Evolutionary conservation across 2,888 invertebrate species (phyloP).

Genomic region (Lypha dubia): DNA sequence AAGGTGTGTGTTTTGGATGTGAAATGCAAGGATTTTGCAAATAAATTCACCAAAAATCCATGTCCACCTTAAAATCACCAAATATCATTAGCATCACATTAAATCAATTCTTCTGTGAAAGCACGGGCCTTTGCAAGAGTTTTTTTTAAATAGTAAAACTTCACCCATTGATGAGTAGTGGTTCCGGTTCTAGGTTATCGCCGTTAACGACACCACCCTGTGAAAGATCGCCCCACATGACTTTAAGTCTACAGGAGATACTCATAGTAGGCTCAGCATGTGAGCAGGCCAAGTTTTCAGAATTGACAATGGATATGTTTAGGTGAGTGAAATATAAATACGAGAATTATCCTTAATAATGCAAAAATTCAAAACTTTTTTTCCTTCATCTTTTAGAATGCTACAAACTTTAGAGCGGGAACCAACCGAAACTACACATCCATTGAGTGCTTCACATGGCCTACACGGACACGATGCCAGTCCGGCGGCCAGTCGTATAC

Average conservation of each 20-base stretch:
- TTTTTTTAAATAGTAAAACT: constrained; percentile 82
- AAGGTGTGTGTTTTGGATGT: constrained; percentile 71
- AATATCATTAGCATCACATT: constrained; percentile 80
- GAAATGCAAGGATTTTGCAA: constrained; percentile 64
- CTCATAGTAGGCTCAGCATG: constrained; percentile 96
- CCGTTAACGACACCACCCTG: constrained; percentile 93
- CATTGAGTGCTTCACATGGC: constrained; percentile 83
- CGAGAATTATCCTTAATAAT: not conserved
- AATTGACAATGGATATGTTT: constrained; percentile 98
- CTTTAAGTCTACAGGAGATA: constrained; percentile 95
- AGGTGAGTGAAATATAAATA: constrained; percentile 75
- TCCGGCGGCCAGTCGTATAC: constrained; percentile 84
- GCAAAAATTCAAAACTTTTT: no score
- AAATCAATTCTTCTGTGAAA: constrained; percentile 84
- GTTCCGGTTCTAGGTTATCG: constrained; percentile 88
- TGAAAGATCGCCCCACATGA: constrained; percentile 93
- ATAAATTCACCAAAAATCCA: constrained; percentile 47
- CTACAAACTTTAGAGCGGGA: constrained; percentile 97
- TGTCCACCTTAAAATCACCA: constrained; percentile 71
- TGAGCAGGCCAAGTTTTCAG: constrained; percentile 98
- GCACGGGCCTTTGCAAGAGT: constrained; percentile 83
- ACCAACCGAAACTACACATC: constrained; percentile 92
- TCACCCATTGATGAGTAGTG: constrained; percentile 81
- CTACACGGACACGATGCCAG: constrained; percentile 84
- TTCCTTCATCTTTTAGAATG: constrained; percentile 86